Evolutionary conservation across 2,797 vertebrate species (phyloP).

Genomic region (Heteromormyrus szaboi): DNA sequence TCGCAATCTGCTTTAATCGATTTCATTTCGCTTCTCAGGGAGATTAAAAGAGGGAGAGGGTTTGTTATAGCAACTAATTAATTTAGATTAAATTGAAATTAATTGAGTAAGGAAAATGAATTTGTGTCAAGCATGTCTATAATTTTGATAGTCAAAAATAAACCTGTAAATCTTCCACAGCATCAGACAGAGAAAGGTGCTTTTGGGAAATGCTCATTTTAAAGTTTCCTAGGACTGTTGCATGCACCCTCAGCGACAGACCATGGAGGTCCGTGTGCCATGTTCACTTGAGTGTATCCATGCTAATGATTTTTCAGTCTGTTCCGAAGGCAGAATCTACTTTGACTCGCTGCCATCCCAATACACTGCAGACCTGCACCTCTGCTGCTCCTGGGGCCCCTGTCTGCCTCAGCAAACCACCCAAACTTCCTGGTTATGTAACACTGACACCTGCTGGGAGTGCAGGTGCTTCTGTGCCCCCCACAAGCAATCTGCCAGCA

Average conservation of each 20-base stretch:
- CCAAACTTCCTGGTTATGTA: slow-evolving; percentile 43
- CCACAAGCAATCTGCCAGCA: slow-evolving; percentile 3
- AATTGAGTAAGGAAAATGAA: slow-evolving; percentile 9
- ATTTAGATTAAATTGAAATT: slow-evolving; percentile 9
- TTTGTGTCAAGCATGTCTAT: slow-evolving; percentile 6
- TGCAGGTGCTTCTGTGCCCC: slow-evolving; percentile 38
- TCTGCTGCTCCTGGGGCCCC: not conserved
- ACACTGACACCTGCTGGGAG: slow-evolving; percentile 69
- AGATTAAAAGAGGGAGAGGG: slow-evolving; percentile 7
- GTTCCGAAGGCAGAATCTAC: not conserved
- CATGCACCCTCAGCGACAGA: not conserved
- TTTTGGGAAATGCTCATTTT: not conserved
- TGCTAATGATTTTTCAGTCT: not conserved
- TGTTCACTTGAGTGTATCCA: not conserved
- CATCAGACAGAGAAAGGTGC: not conserved
- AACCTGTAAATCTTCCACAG: not conserved
- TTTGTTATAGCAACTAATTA: slow-evolving; percentile 11
- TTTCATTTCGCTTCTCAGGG: slow-evolving; percentile 7
- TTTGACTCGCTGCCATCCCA: not conserved
- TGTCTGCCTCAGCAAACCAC: slow-evolving; percentile 26
- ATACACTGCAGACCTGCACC: not conserved
- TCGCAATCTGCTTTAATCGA: slow-evolving; percentile 9
- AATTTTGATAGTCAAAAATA: slow-evolving; percentile 10
- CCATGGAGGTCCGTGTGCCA: not conserved
- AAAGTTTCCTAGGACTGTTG: not conserved